Evolutionary conservation across 2,888 invertebrate species (phyloP).

Genomic region (Sericinus montela): DNA sequence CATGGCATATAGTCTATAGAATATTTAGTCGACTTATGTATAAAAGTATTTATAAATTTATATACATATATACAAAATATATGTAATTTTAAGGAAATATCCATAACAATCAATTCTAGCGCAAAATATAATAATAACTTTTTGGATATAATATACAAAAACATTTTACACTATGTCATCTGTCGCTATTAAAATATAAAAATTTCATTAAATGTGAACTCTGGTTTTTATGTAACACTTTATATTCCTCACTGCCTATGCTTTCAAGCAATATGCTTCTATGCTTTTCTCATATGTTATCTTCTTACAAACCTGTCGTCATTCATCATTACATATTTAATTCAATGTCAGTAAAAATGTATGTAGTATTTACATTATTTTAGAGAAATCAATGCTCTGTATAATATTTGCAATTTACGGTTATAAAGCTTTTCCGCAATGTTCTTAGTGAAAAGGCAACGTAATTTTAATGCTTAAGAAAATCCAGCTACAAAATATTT

Average conservation of each 20-base stretch:
- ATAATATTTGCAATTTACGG: conserved; percentile 19
- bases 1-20: too few species aligned
- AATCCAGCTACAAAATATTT: not conserved
- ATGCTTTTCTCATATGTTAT: conserved; percentile 70
- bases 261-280: conserved; percentile 53
- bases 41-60: too few species aligned
- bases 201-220: not conserved
- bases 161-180: too few species aligned
- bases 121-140: too few species aligned
- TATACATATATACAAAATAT: too few species aligned
- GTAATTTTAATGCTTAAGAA: conserved; percentile 8
- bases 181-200: too few species aligned
- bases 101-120: too few species aligned
- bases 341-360: conserved; percentile 8
- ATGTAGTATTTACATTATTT: not conserved
- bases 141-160: too few species aligned
- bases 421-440: conserved; percentile 19
- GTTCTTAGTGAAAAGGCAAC: not conserved
- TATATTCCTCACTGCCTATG: conserved; percentile 48
- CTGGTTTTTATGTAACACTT: conserved; percentile 31
- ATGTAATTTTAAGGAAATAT: too few species aligned
- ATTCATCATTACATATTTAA: conserved; percentile 24
- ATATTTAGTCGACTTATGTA: too few species aligned
- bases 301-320: conserved; percentile 26
- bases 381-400: conserved; percentile 6